These are phyloP conservation scores for Agrochola litura DNA, from an alignment of 2,888 invertebrate species.

Conservation along the genomic window DNA sequence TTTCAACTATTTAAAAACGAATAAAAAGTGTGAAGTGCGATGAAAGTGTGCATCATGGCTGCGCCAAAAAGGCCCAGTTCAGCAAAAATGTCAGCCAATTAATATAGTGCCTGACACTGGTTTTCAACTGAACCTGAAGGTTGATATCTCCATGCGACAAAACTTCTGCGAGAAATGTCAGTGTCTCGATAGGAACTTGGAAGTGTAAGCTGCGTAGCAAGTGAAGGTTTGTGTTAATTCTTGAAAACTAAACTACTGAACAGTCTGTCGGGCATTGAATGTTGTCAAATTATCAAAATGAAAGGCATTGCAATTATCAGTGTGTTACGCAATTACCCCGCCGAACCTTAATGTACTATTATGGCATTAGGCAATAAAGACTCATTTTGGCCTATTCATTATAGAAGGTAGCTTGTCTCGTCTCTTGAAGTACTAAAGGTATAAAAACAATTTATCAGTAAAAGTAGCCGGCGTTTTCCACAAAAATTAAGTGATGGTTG, in stretches of 20 bases:
- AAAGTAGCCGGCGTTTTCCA: no score
- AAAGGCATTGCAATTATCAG: no score
- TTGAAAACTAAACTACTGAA: background rate
- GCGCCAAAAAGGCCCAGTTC: background rate
- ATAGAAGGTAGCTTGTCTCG: no score
- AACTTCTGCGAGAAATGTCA: background rate
- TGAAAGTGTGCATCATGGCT: background rate
- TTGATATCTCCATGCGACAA: background rate
- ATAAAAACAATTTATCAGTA: background rate
- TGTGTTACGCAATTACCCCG: no score
- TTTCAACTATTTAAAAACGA: background rate
- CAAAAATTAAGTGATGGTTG: background rate
- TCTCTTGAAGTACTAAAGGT: background rate
- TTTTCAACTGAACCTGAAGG: background rate
- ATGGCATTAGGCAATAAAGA: background rate
- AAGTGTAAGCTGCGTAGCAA: no score
- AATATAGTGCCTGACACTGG: background rate
- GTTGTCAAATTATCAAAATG: no score
- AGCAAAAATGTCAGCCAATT: background rate
- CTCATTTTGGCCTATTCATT: no score
- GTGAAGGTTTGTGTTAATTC: background rate
- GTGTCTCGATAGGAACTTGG: background rate
- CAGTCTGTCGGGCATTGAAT: background rate
- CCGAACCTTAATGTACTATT: no score
- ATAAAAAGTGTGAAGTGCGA: no score